Base-by-base conservation (phyloP, 2,888 invertebrate genomes). In the Bombylius discolor region DNA sequence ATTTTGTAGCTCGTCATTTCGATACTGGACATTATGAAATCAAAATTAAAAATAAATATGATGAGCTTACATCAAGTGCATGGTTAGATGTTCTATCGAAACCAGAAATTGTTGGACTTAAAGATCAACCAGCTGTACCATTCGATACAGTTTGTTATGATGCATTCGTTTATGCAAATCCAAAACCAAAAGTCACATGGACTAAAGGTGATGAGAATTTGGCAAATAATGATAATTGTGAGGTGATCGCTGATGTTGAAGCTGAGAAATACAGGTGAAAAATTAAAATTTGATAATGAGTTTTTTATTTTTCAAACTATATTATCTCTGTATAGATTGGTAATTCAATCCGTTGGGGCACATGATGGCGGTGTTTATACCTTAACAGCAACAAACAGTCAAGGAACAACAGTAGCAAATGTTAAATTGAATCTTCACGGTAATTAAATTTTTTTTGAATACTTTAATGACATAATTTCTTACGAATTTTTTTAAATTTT, bases 131-230 rank as follows among this genome's bases (percentile, higher is more conserved):
- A 33, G 83, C 84, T 3, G 80, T 84, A 58, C 90, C 91, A 1
- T 89, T 84, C 55, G 87, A 90, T 64, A 81, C 84, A 36, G 84
- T 87, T 33, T 81, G 82, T 59, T 85, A 97, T 69, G 82, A 87
- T 63, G 89, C 87, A 44, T 80, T 85, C 47, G 83, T 97, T 4
- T 84, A 85, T 64, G 93, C 95, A 33, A 92, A 92, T 72, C 98
- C 98, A 0, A 82, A 85, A 61, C 92, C 97, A 4, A 86, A 86
- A 62, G 82, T 98, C 3, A 82, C 86, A 63, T 97, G 95, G 94
- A 71, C 70, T 1, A 65, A 70, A 9, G 71, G 69, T 14, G 70
- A 68, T 57, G 72, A 72, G 57, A 74, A 74, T 58, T 65, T 74
- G 3, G 70, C 70, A 61, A 74, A 74, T 55, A 70, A 71, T 47